A percentile compares a stretch with the other conserved stretches of the same genome.
These are phyloP conservation scores for Actinia tenebrosa DNA, from an alignment of 64 coral and sea anemone genomes.

Conservation along the genomic window DNA sequence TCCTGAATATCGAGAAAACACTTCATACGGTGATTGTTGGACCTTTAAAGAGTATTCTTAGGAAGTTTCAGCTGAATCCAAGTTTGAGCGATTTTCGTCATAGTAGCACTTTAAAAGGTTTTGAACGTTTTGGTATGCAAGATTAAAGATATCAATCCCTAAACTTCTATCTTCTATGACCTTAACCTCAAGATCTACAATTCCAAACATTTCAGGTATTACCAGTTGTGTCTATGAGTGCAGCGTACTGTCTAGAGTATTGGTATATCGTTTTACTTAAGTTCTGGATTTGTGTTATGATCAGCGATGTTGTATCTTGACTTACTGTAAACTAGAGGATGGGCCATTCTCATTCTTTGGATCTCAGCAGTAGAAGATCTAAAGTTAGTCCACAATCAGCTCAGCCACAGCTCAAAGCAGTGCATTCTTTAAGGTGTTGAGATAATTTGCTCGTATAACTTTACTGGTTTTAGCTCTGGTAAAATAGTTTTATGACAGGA, in stretches of 20 bases:
- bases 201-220: neutral
- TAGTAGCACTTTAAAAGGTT: too few species aligned
- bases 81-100: too few species aligned
- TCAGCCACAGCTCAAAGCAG: neutral
- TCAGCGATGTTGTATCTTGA: neutral
- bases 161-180: neutral
- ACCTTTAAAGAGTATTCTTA: too few species aligned
- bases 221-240: neutral
- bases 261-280: neutral
- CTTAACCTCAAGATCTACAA: neutral
- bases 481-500: neutral
- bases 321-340: neutral
- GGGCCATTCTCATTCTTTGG: slow-evolving; percentile 8
- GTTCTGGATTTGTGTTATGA: neutral
- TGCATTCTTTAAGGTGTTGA: neutral
- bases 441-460: neutral
- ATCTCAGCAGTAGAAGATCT: neutral
- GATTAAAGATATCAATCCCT: neutral
- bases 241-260: neutral
- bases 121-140: neutral
- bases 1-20: too few species aligned
- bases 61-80: too few species aligned
- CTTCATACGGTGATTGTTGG: too few species aligned
- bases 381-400: neutral
- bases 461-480: neutral